Evolutionary conservation across 2,888 invertebrate genomes (phyloP), one percentile per base, ranked within the genome.

Genomic region (Hirudinaria manillensis): DNA sequence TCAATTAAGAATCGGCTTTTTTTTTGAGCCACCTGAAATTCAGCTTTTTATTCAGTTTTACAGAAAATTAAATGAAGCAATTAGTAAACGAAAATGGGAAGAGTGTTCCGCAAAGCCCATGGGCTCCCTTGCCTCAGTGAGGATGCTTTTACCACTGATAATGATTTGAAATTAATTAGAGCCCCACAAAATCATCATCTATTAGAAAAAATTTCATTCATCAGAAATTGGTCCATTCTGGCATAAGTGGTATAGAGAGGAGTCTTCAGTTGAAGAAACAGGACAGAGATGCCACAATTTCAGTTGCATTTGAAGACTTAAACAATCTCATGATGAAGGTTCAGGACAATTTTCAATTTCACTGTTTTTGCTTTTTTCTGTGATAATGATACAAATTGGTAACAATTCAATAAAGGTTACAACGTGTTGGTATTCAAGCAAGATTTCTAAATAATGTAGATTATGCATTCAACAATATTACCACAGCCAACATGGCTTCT

Each of bases 231-330:
- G 29, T 32, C n/a, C 19, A 51, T n/a, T 45, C 38, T 24, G 98
- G 98, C 70, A 98, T 99, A 82, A 92, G 93, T 67, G 98, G 98
- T 1, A 99, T 99, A 80, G 98, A 99, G 85, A 89, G 93, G 81
- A 91, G 92, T 81, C 89, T 98, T 78, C 91, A 93, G 82, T 92
- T 94, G 82, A 93, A 93, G 83, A 93, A 94, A 71, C 91, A 92
- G 84, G 92, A 91, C 65, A 94, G 95, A 0, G 93, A 95, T 86
- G 90, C 92, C 82, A 94, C 92, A 83, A 98, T 99, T 80, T 90
- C 90, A 24, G 88, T 91, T 79, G 98, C 99, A 1, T 99, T 99
- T 87, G 92, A 97, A 86, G 99, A 99, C 87, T 89, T 99, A 75
- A 92, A 88, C 82, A 93, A 93, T 81, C 88, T 99, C 3, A 99